Evolutionary conservation across 2,113 vertebrate species (phyloP), one percentile per base, ranked within the genome.

Genomic region (Tympanuchus pallidicinctus): DNA sequence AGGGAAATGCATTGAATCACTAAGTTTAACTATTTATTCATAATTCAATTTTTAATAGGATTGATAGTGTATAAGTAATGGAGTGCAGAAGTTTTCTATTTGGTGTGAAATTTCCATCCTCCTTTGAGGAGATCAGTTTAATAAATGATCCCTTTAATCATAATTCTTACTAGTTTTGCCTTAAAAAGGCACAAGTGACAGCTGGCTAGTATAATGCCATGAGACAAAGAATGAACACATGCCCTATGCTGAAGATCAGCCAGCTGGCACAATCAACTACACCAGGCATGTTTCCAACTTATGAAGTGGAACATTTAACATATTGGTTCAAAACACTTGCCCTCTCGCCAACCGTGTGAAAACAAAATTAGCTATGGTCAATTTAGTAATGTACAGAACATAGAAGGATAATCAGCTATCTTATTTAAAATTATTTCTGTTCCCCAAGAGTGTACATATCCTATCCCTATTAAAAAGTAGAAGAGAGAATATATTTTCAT

Each of bases 231-330:
- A 25, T 56, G 64, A 90, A 66, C 66, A 88, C 81, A 95, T 79
- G 74, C 59, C 93, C 80, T 21, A 1, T 43, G 15, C 63, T 92
- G 91, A 83, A 92, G 82, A 95, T 88, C 77, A 96, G 93, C 94
- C 97, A 97, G 92, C 72, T 97, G 97, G 95, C 93, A 92, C 59
- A 16, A 57, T 67, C 81, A 54, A 42, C 78, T 93, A 13, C 4
- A n/a, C 71, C 43, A 93, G 95, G 94, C 94, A 85, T 12, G 21
- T 64, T 86, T 94, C 95, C 95, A 91, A 14, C 71, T 94, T 59
- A 92, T 90, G 92, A 94, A 95, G 60, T 76, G 64, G 64, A 94
- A 93, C 40, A 65, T 88, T 92, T 93, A 85, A 93, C 21, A 19
- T 90, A 64, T 82, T 93, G 72, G n/a, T 95, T 91, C 92, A 95